Evolutionary conservation across 1,140 invertebrate species (phyloP).

Genomic region (Polyergus mexicanus): DNA sequence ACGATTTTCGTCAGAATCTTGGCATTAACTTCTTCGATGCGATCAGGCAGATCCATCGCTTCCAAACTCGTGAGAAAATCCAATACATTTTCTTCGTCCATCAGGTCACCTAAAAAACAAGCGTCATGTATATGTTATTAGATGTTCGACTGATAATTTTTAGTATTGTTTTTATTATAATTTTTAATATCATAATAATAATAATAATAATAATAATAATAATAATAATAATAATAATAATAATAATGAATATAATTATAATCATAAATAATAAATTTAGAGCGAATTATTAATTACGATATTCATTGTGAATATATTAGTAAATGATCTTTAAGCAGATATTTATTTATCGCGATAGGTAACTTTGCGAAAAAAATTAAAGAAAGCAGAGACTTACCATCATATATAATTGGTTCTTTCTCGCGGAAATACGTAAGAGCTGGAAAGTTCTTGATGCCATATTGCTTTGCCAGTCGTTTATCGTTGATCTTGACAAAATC

Average conservation of each 20-base stretch:
- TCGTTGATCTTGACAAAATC: constrained; percentile 98
- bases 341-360: background rate
- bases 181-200: too few species aligned
- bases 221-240: background rate
- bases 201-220: background rate
- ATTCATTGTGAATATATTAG: background rate
- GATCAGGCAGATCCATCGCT: constrained; percentile 97
- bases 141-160: background rate
- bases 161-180: background rate
- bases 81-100: constrained; percentile 97
- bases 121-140: background rate
- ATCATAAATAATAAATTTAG: constrained; percentile 11
- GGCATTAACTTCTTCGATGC: constrained; percentile 97
- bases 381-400: constrained; percentile 88
- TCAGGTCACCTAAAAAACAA: constrained; percentile 92
- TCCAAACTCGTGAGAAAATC: constrained; percentile 97
- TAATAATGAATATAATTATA: too few species aligned
- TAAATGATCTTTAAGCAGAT: background rate
- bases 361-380: background rate
- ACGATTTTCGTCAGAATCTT: constrained; percentile 97
- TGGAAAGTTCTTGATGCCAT: constrained; percentile 97
- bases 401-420: constrained; percentile 97
- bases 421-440: constrained; percentile 97
- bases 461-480: constrained; percentile 97
- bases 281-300: background rate